phyloP scores from a whole-genome alignment of 2,888 invertebrate species.

The Drosophila cracens region DNA sequence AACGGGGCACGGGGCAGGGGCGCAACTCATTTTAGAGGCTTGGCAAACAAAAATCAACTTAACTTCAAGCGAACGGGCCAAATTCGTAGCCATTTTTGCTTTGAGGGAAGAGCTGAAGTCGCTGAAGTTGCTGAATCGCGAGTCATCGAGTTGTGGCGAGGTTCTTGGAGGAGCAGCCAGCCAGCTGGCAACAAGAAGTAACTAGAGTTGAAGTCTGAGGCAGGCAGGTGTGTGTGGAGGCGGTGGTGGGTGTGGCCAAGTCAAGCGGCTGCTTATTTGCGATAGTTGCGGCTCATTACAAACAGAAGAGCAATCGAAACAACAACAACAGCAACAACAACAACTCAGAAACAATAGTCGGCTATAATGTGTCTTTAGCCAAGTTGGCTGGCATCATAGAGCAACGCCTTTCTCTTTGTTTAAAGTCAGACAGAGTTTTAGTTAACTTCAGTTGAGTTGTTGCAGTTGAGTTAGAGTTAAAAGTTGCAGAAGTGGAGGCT shows the following conservation, averaged over 20 bases:
- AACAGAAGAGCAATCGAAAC: constrained; percentile 38
- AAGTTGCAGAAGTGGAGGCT: constrained; percentile 29
- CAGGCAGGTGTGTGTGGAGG: constrained; percentile 42
- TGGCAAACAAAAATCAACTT: constrained; percentile 59
- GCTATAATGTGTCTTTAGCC: constrained; percentile 28
- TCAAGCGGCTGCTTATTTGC: constrained; percentile 60
- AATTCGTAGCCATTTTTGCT: constrained; percentile 46
- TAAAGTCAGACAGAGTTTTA: constrained; percentile 28
- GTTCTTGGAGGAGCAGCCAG: constrained; percentile 34
- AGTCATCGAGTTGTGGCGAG: constrained; percentile 24
- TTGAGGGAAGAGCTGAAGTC: constrained; percentile 14
- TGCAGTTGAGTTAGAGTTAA: constrained; percentile 8
- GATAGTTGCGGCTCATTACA: constrained; percentile 67
- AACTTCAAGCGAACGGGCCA: constrained; percentile 30
- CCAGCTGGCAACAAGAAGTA: constrained; percentile 21
- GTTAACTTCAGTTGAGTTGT: constrained; percentile 17
- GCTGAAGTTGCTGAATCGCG: constrained; percentile 4
- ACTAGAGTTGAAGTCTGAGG: constrained; percentile 22
- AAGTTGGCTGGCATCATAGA: constrained; percentile 35
- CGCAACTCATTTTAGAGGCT: constrained; percentile 52
- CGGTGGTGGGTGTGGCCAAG: constrained; percentile 56
- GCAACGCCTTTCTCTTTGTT: constrained; percentile 77
- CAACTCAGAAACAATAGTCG: not conserved
- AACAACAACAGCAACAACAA: constrained; percentile 10
- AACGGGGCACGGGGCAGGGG: not conserved